Evolutionary conservation across 2,113 vertebrate genomes (phyloP).

Genomic region (Sceloporus tristichus): DNA sequence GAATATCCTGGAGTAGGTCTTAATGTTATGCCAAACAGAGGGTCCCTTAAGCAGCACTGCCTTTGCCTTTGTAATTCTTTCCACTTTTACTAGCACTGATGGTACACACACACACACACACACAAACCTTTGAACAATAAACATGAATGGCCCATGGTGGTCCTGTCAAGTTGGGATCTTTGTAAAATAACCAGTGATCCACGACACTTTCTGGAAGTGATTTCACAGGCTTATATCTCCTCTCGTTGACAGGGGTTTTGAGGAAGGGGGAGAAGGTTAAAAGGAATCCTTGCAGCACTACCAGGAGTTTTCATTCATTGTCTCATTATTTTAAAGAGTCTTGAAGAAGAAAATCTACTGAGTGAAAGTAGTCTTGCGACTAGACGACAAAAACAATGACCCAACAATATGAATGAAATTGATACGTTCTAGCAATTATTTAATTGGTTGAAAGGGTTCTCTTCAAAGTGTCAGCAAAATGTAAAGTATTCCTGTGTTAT

Average conservation of each 20-base stretch:
- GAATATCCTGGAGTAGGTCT: slow-evolving; percentile 56
- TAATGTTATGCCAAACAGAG: slow-evolving; percentile 26
- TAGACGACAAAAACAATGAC: slow-evolving; percentile 64
- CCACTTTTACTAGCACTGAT: slow-evolving; percentile 57
- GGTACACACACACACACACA: slow-evolving; percentile 73
- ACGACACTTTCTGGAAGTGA: slow-evolving; percentile 73
- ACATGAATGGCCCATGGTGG: slow-evolving; percentile 84
- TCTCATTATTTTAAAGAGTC: slow-evolving; percentile 31
- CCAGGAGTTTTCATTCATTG: slow-evolving; percentile 33
- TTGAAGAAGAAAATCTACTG: slow-evolving; percentile 39
- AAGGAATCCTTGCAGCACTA: slow-evolving; percentile 24
- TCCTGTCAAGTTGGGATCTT: slow-evolving; percentile 84
- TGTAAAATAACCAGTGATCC: slow-evolving; percentile 82
- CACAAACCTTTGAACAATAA: slow-evolving; percentile 86
- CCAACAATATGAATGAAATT: slow-evolving; percentile 71
- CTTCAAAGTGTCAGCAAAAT: neutral
- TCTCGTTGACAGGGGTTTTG: slow-evolving; percentile 34
- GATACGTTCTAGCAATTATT: neutral
- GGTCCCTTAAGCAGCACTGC: slow-evolving; percentile 47
- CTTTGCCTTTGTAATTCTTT: neutral
- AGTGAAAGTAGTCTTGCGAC: slow-evolving; percentile 52
- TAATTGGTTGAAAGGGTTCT: neutral
- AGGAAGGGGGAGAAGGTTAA: neutral
- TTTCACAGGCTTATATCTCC: slow-evolving; percentile 67
- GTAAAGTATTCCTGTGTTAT: neutral